A percentile compares a stretch with the other conserved stretches of the same genome.
These are phyloP conservation scores for Zonotrichia leucophrys DNA, from an alignment of 2,113 vertebrate species.

Conservation along the genomic window DNA sequence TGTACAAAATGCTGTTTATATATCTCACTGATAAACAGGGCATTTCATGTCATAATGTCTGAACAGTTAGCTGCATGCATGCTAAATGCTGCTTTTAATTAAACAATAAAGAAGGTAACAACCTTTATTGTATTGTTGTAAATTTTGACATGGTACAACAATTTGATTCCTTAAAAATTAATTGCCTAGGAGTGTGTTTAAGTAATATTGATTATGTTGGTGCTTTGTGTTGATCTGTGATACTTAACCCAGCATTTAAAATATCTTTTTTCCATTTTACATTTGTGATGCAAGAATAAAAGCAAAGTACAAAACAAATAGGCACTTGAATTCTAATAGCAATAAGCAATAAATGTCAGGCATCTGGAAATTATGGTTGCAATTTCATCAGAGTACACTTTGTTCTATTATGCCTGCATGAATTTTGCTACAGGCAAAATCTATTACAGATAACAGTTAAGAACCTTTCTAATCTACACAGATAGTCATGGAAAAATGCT, in stretches of 20 bases:
- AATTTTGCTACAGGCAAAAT: conserved; percentile 86
- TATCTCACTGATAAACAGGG: conserved; percentile 60
- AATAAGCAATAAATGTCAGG: conserved; percentile 88
- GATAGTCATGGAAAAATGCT: conserved; percentile 77
- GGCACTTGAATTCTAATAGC: conserved; percentile 88
- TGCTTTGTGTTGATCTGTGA: conserved; percentile 75
- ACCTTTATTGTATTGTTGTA: conserved; percentile 76
- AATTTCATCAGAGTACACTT: conserved; percentile 87
- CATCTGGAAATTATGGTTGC: conserved; percentile 86
- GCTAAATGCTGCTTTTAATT: conserved; percentile 84
- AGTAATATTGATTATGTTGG: conserved; percentile 81
- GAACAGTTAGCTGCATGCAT: conserved; percentile 61
- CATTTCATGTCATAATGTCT: conserved; percentile 60
- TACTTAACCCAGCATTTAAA: conserved; percentile 85
- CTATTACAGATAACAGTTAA: conserved; percentile 88
- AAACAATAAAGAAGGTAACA: conserved; percentile 80
- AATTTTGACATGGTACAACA: conserved; percentile 75
- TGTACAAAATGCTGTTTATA: conserved; percentile 38
- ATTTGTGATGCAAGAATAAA: conserved; percentile 84
- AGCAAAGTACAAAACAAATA: conserved; percentile 86
- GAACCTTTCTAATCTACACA: conserved; percentile 85
- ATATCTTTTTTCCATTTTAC: conserved; percentile 83
- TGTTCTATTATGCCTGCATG: conserved; percentile 86
- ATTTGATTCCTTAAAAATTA: conserved; percentile 84
- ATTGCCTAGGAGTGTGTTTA: conserved; percentile 80